Evolutionary conservation across 2,888 invertebrate genomes (phyloP).

Genomic region (Andrena praecox): DNA sequence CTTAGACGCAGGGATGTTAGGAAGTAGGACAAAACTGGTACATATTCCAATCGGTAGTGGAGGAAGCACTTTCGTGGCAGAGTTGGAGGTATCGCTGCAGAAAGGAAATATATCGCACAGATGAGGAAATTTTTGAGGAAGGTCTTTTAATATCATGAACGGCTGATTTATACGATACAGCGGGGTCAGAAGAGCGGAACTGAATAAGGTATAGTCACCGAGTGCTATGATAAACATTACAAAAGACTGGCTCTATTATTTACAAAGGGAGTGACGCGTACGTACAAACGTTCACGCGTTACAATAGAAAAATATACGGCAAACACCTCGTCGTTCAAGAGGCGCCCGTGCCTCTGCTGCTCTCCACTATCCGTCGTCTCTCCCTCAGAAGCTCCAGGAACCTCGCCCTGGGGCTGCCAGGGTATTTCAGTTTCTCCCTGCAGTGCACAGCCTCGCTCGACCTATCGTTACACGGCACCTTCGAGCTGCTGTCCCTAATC

Average conservation of each 20-base stretch:
- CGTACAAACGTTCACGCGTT: conserved; percentile 10
- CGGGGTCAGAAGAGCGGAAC: not conserved
- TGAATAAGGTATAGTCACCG: conserved; percentile 29
- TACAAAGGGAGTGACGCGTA: conserved; percentile 25
- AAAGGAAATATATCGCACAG: not conserved
- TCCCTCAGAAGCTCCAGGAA: conserved; percentile 78
- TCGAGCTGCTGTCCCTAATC: conserved; percentile 18
- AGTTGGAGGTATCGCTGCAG: not conserved
- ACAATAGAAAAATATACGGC: conserved; percentile 55
- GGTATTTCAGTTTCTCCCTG: conserved; percentile 74
- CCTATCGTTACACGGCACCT: conserved; percentile 50
- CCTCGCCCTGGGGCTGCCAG: conserved; percentile 78
- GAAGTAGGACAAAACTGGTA: too few species aligned
- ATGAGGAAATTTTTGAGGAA: conserved; percentile 13
- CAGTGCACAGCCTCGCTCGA: conserved; percentile 58
- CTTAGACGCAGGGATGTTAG: too few species aligned
- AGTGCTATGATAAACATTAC: conserved; percentile 35
- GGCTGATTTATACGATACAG: conserved; percentile 15
- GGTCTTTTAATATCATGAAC: conserved; percentile 45
- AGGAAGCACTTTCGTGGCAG: too few species aligned
- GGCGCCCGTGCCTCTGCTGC: conserved; percentile 69
- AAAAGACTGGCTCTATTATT: conserved; percentile 51
- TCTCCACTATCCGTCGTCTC: conserved; percentile 77
- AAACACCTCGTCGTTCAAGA: conserved; percentile 46
- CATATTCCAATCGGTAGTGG: too few species aligned